Evolutionary conservation across 1,140 invertebrate genomes (phyloP), one percentile per base, ranked within the genome.

Genomic region (Cheumatopsyche charites): DNA sequence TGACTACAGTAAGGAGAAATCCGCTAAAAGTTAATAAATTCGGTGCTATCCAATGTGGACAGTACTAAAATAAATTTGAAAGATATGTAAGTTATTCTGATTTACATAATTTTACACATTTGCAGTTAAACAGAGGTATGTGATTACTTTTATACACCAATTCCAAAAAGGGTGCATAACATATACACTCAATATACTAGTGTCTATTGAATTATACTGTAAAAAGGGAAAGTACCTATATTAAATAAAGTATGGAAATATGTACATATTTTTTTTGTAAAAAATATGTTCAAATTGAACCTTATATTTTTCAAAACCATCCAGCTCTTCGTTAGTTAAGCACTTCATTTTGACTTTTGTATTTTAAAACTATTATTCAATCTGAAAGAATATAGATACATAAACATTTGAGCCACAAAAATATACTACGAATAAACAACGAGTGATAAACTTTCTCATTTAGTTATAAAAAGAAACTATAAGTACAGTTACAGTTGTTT

Each of bases 141-240:
- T 19, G 80, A 82, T 82, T 87, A 98, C 96, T 89, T 96, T 87
- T 9, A 98, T 94, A 75, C 94, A 89, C 86, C 88, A 89, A 80
- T 98, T 95, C 97, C 97, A 98, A 84, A 98, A 98, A 25, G 97
- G 97, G 81, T 98, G 97, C 93, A 97, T 98, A 78, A 98, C 88
- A 90, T 98, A 97, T 67, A 92, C 92, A 80, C 95, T 96, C 11
- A 98, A 85, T 55, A 94, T 90, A 82, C 94, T 96, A 6, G 94
- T 97, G 82, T 98, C 97, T 77, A 96, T 86, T 52, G 93, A 93
- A 82, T 89, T 96, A 80, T 98, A 98, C 95, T 98, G 88, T 36
- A 36, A 36, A 36, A 36, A 4, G n/a, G 9, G 9, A 36, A 36
- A 36, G 29, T 36, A 4, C 9, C 3, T 36, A 4, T 36, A 36